Evolutionary conservation across 2,888 invertebrate genomes (phyloP).

Genomic region (Lamproptera curius): DNA sequence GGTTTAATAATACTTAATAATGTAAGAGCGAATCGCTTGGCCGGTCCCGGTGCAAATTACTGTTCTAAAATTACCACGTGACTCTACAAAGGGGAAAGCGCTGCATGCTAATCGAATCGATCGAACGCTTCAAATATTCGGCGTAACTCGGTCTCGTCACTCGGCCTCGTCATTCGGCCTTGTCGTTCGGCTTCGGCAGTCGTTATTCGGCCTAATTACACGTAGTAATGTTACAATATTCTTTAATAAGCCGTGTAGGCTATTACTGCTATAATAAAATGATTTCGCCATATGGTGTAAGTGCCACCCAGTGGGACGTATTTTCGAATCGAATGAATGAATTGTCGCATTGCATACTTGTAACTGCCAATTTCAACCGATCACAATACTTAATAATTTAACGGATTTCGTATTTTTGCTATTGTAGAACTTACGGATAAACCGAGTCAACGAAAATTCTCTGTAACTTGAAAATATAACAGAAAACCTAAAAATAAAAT

Average conservation of each 20-base stretch:
- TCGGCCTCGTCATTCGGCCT: conserved; percentile 46
- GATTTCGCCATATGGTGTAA: conserved; percentile 48
- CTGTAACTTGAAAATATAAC: too few relatives aligned
- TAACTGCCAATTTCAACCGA: too few relatives aligned
- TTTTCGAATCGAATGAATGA: too few relatives aligned
- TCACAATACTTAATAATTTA: too few relatives aligned
- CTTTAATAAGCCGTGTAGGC: conserved; percentile 65
- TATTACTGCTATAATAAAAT: conserved; percentile 41
- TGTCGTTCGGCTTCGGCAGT: conserved; percentile 65
- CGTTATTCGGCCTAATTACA: too few relatives aligned
- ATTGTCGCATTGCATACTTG: too few relatives aligned
- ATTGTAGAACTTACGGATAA: too few relatives aligned
- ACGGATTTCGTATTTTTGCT: too few relatives aligned
- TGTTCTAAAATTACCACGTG: conserved; percentile 20
- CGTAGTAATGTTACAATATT: conserved; percentile 60
- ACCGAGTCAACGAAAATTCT: too few relatives aligned
- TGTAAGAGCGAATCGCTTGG: conserved; percentile 7
- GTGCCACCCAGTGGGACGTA: conserved; percentile 30
- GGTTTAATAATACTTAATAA: conserved; percentile 16
- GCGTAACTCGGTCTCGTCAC: conserved; percentile 3
- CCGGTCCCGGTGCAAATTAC: conserved; percentile 10
- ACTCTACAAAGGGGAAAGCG: conserved; percentile 41
- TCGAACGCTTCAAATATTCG: conserved; percentile 34
- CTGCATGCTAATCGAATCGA: conserved; percentile 56
- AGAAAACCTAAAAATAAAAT: too few relatives aligned